Evolutionary conservation across 2,113 vertebrate species (phyloP).

Genomic region (Corvus moneduloides): DNA sequence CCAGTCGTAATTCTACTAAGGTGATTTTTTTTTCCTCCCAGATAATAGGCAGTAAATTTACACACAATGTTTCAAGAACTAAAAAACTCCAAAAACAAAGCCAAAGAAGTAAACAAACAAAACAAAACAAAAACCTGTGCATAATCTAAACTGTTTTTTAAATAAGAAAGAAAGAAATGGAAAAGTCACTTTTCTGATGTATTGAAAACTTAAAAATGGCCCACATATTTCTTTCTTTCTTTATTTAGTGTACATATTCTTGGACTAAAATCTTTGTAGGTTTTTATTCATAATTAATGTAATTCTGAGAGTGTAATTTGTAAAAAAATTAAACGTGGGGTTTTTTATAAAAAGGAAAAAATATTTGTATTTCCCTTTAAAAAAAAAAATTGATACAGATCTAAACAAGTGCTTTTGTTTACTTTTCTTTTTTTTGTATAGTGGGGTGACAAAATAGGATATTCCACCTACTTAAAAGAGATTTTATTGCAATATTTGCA

Average conservation of each 20-base stretch:
- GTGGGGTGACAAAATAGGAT: neutral
- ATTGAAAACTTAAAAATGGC: neutral
- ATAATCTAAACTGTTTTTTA: neutral
- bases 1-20: neutral
- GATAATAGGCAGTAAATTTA: neutral
- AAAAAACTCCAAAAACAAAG: neutral
- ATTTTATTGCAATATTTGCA: neutral
- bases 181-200: neutral
- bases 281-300: neutral
- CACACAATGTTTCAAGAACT: neutral
- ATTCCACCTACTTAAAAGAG: neutral
- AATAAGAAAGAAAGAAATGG: neutral
- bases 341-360: neutral
- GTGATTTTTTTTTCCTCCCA: neutral
- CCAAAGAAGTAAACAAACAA: neutral
- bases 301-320: neutral
- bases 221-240: neutral
- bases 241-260: neutral
- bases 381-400: neutral
- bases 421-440: neutral
- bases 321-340: fast-evolving
- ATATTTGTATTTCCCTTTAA: neutral
- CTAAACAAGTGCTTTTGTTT: neutral
- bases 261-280: neutral
- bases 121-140: fast-evolving